Conservation (phyloP, 1,140 invertebrate genomes). For the Ruditapes philippinarum region DNA sequence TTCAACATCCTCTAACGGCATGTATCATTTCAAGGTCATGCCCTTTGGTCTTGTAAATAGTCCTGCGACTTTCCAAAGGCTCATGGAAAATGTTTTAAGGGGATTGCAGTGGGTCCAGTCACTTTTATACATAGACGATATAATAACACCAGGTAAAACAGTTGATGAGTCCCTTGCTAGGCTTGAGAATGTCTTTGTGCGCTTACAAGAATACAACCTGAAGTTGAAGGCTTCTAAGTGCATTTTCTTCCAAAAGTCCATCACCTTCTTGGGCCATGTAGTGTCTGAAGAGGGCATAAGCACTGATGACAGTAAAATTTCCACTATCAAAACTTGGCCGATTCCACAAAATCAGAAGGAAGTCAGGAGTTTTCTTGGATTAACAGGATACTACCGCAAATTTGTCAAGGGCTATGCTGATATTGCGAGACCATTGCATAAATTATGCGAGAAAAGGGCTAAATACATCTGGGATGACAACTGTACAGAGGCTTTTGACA, state of each 20-base stretch:
- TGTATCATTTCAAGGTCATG: slow-evolving; percentile 2
- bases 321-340: slow-evolving; percentile 60
- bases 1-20: neutral
- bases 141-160: slow-evolving; percentile 31
- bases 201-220: slow-evolving; percentile 34
- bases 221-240: too few relatives aligned
- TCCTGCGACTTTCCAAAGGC: too few relatives aligned
- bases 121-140: too few relatives aligned
- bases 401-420: too few relatives aligned
- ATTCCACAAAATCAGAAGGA: slow-evolving; percentile 80
- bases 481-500: neutral
- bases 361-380: slow-evolving; percentile 85
- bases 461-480: neutral
- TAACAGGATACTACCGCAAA: too few relatives aligned
- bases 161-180: slow-evolving; percentile 18
- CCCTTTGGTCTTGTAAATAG: too few relatives aligned
- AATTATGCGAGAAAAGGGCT: neutral
- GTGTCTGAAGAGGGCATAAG: too few relatives aligned
- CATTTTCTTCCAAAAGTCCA: slow-evolving; percentile 68
- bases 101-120: too few relatives aligned
- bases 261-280: slow-evolving; percentile 67
- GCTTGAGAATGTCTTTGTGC: slow-evolving; percentile 53
- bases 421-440: too few relatives aligned
- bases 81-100: too few relatives aligned
- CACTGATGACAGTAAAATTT: slow-evolving; percentile 39